These are phyloP conservation scores for Recurvirostra avosetta DNA, from an alignment of 2,113 vertebrate species.

Conservation along the genomic window DNA sequence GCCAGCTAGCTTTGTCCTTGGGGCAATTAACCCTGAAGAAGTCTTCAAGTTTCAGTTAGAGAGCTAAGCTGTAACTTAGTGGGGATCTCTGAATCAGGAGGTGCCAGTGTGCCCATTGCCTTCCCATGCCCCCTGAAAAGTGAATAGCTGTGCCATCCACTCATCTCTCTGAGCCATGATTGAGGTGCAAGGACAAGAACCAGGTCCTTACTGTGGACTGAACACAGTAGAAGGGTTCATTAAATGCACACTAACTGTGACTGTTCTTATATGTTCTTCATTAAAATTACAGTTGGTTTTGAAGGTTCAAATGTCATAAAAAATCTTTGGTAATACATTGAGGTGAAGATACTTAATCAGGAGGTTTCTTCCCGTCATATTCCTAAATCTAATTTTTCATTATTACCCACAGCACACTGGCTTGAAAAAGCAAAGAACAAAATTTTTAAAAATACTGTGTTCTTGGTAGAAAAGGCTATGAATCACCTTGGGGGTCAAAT, in stretches of 20 bases:
- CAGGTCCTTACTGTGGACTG: not conserved
- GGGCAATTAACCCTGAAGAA: not conserved
- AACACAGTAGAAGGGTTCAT: fast-evolving
- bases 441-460: not conserved
- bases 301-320: not conserved
- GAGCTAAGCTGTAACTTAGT: not conserved
- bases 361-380: not conserved
- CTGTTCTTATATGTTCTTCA: not conserved
- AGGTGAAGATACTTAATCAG: not conserved
- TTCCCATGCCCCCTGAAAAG: not conserved
- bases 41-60: not conserved
- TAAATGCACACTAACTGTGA: not conserved
- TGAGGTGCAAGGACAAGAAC: fast-evolving
- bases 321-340: not conserved
- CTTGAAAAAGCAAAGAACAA: not conserved
- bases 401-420: not conserved
- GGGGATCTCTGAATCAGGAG: not conserved
- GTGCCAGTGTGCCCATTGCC: too few relatives aligned
- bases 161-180: not conserved
- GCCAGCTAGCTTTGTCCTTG: not conserved
- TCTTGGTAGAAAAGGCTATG: not conserved
- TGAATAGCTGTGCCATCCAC: not conserved
- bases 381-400: not conserved
- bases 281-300: not conserved
- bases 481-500: not conserved